phyloP scores from a whole-genome alignment of 2,113 vertebrate genomes.

The Cebus imitator region DNA sequence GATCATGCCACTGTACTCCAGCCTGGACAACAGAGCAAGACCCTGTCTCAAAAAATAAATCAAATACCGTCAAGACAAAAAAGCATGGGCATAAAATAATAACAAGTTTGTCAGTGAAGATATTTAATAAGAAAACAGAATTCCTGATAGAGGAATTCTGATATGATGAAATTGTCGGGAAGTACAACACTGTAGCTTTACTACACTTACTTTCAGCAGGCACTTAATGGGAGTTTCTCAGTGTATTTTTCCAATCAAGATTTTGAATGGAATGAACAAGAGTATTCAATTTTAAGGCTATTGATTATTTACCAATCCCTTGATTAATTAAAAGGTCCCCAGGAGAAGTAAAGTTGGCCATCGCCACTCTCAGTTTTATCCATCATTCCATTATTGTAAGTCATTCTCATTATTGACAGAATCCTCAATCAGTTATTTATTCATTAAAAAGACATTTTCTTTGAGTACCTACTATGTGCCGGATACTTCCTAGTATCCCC shows the following conservation, averaged over 20 bases:
- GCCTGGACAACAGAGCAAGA: too few relatives aligned
- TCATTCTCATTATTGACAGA: background rate
- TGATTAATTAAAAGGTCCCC: background rate
- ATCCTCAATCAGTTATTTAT: background rate
- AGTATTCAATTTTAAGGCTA: background rate
- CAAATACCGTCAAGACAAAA: background rate
- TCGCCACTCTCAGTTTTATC: background rate
- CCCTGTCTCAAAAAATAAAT: too few relatives aligned
- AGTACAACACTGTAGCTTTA: background rate
- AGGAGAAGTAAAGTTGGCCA: background rate
- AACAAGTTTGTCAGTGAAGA: background rate
- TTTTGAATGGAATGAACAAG: background rate
- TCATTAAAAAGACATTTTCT: constrained; percentile 19
- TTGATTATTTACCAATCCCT: background rate
- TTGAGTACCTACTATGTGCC: background rate
- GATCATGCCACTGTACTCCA: too few relatives aligned
- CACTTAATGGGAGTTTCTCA: background rate
- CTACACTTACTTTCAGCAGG: background rate
- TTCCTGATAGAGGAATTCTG: background rate
- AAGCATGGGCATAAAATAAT: background rate
- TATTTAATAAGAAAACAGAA: constrained; percentile 3
- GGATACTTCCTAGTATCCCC: background rate
- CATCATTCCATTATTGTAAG: background rate
- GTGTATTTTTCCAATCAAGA: background rate
- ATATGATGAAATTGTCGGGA: background rate